Conservation (phyloP, 2,113 vertebrate species). For the Gadus chalcogrammus region DNA sequence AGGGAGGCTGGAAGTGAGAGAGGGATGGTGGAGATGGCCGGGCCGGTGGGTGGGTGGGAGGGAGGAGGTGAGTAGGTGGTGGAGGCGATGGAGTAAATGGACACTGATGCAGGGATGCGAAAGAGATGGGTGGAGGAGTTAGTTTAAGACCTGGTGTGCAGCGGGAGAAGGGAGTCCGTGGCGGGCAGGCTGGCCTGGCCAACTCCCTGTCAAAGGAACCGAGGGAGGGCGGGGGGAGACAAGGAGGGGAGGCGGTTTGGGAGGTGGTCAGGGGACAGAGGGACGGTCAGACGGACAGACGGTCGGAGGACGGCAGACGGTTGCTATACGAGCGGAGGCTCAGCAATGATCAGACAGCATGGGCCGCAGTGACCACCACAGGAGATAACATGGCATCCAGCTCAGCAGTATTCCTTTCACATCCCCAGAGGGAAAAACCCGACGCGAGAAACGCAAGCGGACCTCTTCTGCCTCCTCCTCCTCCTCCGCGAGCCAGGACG, state of each 20-base stretch:
- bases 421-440: conserved; percentile 50
- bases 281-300: conserved; percentile 24
- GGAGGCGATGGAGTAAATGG: neutral
- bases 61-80: conserved; percentile 22
- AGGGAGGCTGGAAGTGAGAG: conserved; percentile 43
- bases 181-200: conserved; percentile 28
- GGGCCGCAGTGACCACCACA: conserved; percentile 27
- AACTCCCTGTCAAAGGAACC: conserved; percentile 45
- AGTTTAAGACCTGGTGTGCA: conserved; percentile 60
- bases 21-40: conserved; percentile 41
- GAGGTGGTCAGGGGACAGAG: conserved; percentile 21
- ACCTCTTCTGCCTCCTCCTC: conserved; percentile 23
- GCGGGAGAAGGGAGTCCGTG: conserved; percentile 31
- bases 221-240: conserved; percentile 34
- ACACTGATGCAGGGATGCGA: conserved; percentile 18
- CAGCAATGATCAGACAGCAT: conserved; percentile 28
- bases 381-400: conserved; percentile 58
- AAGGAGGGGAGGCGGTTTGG: conserved; percentile 9
- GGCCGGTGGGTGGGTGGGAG: conserved; percentile 65
- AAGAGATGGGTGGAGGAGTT: conserved; percentile 37
- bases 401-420: conserved; percentile 64
- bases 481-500: conserved; percentile 37
- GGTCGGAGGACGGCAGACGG: conserved; percentile 26
- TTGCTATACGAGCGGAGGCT: conserved; percentile 16
- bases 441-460: too few relatives aligned